Evolutionary conservation across 2,113 vertebrate genomes (phyloP).

Genomic region (Dermatemys mawii): DNA sequence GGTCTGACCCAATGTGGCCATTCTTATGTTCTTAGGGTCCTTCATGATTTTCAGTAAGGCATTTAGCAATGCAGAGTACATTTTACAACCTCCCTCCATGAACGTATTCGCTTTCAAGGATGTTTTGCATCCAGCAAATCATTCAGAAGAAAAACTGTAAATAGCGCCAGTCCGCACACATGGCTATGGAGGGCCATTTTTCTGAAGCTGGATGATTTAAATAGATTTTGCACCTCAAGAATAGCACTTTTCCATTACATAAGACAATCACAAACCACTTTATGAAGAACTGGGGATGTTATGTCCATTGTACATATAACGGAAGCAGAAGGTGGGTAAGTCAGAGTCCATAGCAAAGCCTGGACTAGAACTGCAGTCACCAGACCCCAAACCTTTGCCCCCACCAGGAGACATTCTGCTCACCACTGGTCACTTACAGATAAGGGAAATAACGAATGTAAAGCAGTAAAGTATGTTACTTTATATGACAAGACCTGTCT

Average conservation of each 20-base stretch:
- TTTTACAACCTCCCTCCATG: neutral
- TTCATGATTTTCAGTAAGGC: neutral
- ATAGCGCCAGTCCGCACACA: neutral
- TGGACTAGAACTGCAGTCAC: neutral
- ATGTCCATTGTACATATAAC: neutral
- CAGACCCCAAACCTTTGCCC: neutral
- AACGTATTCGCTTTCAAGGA: neutral
- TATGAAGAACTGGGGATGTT: neutral
- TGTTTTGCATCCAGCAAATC: neutral
- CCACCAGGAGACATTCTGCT: neutral
- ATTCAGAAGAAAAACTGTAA: neutral
- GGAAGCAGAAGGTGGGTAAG: no score
- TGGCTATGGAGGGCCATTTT: neutral
- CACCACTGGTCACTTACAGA: neutral
- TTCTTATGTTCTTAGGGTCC: neutral
- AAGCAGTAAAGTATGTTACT: neutral
- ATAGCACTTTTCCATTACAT: neutral
- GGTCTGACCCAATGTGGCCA: neutral
- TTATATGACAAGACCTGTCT: neutral
- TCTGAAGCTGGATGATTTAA: neutral
- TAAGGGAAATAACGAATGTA: fast-evolving
- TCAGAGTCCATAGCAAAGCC: no score
- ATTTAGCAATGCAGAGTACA: neutral
- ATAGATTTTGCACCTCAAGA: neutral
- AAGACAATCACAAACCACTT: neutral